These are phyloP conservation scores for Copsychus sechellarum DNA, from an alignment of 2,113 vertebrate genomes.

Conservation along the genomic window DNA sequence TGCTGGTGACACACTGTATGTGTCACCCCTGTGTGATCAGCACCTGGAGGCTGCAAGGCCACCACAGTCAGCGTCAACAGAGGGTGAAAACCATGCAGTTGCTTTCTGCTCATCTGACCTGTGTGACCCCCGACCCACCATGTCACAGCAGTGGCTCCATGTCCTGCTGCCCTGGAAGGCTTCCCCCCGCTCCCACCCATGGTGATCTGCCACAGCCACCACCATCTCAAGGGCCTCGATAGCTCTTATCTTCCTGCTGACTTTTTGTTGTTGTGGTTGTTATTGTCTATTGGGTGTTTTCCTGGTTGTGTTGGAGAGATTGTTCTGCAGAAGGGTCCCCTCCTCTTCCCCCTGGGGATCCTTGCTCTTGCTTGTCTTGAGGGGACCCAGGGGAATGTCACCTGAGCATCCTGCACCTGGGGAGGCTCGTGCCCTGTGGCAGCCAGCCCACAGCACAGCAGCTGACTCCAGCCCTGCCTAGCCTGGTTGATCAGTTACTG, in stretches of 20 bases:
- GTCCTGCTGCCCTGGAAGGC: rapidly evolving
- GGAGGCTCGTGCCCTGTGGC: rapidly evolving
- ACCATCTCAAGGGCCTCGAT: not conserved
- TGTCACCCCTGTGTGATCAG: not conserved
- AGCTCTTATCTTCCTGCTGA: not conserved
- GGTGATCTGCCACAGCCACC: not conserved
- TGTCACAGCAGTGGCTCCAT: rapidly evolving
- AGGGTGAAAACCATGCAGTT: not conserved
- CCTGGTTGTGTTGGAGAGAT: not conserved
- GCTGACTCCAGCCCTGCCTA: not conserved
- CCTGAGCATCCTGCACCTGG: not conserved
- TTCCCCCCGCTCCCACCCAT: rapidly evolving
- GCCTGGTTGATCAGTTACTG: not conserved
- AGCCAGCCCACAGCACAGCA: not conserved
- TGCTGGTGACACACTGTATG: rapidly evolving
- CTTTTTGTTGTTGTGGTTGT: not conserved
- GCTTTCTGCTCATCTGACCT: rapidly evolving
- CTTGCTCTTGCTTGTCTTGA: not conserved
- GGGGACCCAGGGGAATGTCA: rapidly evolving
- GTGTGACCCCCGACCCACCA: rapidly evolving
- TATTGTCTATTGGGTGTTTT: not conserved
- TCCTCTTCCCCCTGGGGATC: not conserved
- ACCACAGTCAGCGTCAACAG: rapidly evolving
- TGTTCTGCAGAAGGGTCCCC: not conserved
- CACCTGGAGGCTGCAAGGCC: not conserved